phyloP scores from a whole-genome alignment of 2,888 invertebrate species.

The Trachelus tabidus region DNA sequence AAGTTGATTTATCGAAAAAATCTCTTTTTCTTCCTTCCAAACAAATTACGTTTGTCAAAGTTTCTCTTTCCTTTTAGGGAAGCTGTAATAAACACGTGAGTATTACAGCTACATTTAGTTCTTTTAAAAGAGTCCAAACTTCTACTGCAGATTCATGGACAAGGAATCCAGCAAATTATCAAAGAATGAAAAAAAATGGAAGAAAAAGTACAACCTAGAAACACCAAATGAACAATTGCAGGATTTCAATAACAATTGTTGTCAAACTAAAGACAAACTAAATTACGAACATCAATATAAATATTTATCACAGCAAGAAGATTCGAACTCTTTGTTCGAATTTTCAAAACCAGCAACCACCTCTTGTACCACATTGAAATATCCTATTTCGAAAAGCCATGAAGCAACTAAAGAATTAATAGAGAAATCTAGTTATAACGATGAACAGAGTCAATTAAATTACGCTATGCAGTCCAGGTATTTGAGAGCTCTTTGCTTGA shows the following conservation, averaged over 20 bases:
- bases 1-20: not conserved
- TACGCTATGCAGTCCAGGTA: not conserved
- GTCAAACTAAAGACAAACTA: not conserved
- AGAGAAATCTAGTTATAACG: not conserved
- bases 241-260: conserved; percentile 2
- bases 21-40: not conserved
- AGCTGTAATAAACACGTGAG: conserved; percentile 15
- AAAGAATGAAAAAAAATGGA: conserved; percentile 18
- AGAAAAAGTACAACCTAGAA: conserved; percentile 10
- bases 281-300: not conserved
- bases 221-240: conserved; percentile 1
- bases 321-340: not conserved
- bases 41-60: not conserved
- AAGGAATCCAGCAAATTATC: conserved; percentile 13
- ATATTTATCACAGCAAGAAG: not conserved
- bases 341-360: conserved; percentile 6
- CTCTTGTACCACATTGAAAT: conserved; percentile 1
- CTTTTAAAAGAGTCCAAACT: not conserved
- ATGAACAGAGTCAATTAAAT: not conserved
- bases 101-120: not conserved
- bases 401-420: not conserved
- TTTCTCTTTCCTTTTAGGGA: conserved; percentile 11
- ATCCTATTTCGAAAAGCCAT: conserved; percentile 2
- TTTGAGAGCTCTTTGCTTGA: not conserved
- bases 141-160: conserved; percentile 16